Evolutionary conservation across 2,888 invertebrate genomes (phyloP), one percentile per base, ranked within the genome.

Genomic region (Drosophila nigricruria): DNA sequence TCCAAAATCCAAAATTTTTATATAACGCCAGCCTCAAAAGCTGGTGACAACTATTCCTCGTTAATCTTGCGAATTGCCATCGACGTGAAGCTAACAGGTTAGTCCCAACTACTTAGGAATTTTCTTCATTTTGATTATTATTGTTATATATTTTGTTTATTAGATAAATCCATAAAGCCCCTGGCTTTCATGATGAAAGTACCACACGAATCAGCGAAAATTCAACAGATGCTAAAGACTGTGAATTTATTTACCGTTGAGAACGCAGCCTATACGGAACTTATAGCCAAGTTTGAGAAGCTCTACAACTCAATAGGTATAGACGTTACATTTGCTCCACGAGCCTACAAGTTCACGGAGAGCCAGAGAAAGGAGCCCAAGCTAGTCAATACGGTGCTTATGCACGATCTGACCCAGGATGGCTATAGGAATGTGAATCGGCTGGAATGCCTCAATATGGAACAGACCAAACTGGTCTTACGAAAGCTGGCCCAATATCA

Each of bases 401-500:
- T 92, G 82, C 80, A 91, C 30, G 92, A 93, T 70, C 63, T 92
- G 36, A 72, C 81, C 23, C 74, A 75, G 10, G 63, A 78, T 59
- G 90, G 90, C 0, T 92, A 86, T 47, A 82, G 74, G 14, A 92
- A 90, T 62, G 63, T 79, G 2, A 90, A 92, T 82, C 89, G 92
- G 0, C 66, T 90, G 25, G 85, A 84, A 4, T 90, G 93, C 40
- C 77, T 93, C 1, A 81, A 92, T 45, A 61, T 91, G 70, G 82
- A 86, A 3, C 91, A 92, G 20, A 83, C 91, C 20, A 74, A 90
- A 47, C 57, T 83, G 5, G 90, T 86, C 1, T 74, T 92, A 0
- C 72, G 73, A 16, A 92, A 91, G 59, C 52, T 92, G 52, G 92
- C 93, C 1, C 84, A 92, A 63, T 92, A 91, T 56, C 92, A 92